A percentile compares a stretch with the other conserved stretches of the same genome.
phyloP scores from a whole-genome alignment of 2,113 vertebrate genomes.

The Sprattus sprattus region DNA sequence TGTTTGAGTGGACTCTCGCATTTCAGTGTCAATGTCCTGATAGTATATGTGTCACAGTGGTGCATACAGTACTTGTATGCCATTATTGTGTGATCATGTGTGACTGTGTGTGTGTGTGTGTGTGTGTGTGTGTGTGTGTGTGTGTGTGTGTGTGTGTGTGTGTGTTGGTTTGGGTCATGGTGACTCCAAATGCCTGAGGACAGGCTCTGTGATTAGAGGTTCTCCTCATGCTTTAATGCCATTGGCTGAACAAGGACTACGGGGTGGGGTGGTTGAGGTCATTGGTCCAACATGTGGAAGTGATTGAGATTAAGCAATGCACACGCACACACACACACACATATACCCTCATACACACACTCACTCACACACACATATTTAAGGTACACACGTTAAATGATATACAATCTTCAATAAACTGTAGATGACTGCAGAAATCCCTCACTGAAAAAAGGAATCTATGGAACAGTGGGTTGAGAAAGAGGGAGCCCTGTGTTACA shows the following conservation, averaged over 20 bases:
- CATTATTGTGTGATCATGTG: slow-evolving; percentile 24
- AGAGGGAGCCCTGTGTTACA: not conserved
- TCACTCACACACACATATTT: not conserved
- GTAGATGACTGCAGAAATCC: not conserved
- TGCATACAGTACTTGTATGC: not conserved
- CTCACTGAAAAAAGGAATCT: not conserved
- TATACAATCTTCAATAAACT: not conserved
- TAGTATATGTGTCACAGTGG: not conserved
- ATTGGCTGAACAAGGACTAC: slow-evolving; percentile 46
- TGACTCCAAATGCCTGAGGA: slow-evolving; percentile 9
- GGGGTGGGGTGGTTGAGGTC: slow-evolving; percentile 39
- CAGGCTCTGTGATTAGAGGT: not conserved
- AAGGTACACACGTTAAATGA: not conserved
- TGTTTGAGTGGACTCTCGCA: not conserved
- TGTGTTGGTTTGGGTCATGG: not conserved
- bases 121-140: slow-evolving; percentile 32
- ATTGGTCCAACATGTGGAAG: slow-evolving; percentile 53
- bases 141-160: slow-evolving; percentile 20
- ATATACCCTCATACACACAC: not conserved
- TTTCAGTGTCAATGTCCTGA: not conserved
- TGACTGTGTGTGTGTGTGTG: slow-evolving; percentile 12
- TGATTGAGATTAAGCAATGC: slow-evolving; percentile 18
- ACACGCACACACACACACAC: not conserved
- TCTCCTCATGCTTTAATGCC: slow-evolving; percentile 46
- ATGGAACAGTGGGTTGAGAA: not conserved